These are phyloP conservation scores for Microdon myrmicae DNA, from an alignment of 2,888 invertebrate species.

Conservation along the genomic window DNA sequence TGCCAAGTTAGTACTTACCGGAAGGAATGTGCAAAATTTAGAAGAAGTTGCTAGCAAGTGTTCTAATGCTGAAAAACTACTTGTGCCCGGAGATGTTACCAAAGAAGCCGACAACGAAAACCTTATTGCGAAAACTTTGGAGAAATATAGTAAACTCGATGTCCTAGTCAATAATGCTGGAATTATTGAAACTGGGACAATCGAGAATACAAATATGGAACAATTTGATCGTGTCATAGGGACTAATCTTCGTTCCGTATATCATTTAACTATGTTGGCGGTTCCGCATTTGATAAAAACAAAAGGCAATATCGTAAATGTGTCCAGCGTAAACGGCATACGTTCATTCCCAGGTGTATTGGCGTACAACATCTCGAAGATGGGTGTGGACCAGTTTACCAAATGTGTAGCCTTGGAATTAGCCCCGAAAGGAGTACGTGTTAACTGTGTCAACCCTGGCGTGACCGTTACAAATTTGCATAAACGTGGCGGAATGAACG, in stretches of 20 bases:
- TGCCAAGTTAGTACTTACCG: conserved; percentile 74
- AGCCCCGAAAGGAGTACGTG: conserved; percentile 83
- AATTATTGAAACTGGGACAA: conserved; percentile 80
- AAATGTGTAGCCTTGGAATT: conserved; percentile 89
- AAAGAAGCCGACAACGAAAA: conserved; percentile 79
- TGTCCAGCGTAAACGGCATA: conserved; percentile 93
- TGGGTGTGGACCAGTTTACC: conserved; percentile 95
- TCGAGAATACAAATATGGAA: conserved; percentile 85
- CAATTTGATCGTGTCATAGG: conserved; percentile 92
- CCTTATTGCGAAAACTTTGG: conserved; percentile 77
- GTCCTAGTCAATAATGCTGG: conserved; percentile 93
- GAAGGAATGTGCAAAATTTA: conserved; percentile 74
- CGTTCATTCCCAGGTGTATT: conserved; percentile 90
- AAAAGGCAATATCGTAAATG: conserved; percentile 93
- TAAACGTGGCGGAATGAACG: conserved; percentile 83
- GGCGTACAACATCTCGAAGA: conserved; percentile 93
- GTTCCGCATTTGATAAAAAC: conserved; percentile 85
- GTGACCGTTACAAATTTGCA: conserved; percentile 91
- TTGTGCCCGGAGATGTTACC: conserved; percentile 77
- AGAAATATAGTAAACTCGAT: conserved; percentile 81
- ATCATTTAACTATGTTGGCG: conserved; percentile 85
- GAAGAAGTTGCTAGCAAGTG: conserved; percentile 70
- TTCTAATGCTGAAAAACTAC: conserved; percentile 67
- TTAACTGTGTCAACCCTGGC: conserved; percentile 91
- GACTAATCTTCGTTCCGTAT: conserved; percentile 85